Evolutionary conservation across 2,888 invertebrate species (phyloP).

Genomic region (Notodonta dromedarius): DNA sequence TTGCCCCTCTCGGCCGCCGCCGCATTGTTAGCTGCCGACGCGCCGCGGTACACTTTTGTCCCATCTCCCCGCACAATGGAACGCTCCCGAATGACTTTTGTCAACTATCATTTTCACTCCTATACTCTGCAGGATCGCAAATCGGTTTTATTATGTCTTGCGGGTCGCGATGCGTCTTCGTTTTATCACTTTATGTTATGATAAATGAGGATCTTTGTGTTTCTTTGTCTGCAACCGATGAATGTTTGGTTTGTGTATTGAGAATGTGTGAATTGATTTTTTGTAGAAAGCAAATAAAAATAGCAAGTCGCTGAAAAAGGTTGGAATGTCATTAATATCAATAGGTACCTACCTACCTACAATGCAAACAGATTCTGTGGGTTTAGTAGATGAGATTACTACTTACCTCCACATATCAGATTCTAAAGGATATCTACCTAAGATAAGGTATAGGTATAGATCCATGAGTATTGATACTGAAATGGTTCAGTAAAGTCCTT

Average conservation of each 20-base stretch:
- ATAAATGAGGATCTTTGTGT: conserved; percentile 70
- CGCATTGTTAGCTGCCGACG: conserved; percentile 75
- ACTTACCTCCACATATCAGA: too few relatives aligned
- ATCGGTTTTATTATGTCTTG: conserved; percentile 74
- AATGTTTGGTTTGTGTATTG: conserved; percentile 69
- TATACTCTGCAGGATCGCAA: conserved; percentile 61
- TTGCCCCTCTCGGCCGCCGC: conserved; percentile 76
- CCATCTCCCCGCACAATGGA: conserved; percentile 63
- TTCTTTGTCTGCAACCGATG: conserved; percentile 60
- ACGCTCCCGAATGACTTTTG: conserved; percentile 72
- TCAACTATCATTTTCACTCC: conserved; percentile 80
- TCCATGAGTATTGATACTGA: too few relatives aligned
- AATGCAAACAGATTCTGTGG: conserved; percentile 4
- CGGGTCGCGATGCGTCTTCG: conserved; percentile 59
- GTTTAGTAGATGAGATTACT: not conserved
- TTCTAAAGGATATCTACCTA: too few relatives aligned
- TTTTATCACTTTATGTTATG: conserved; percentile 65
- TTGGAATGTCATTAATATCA: conserved; percentile 20
- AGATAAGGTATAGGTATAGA: too few relatives aligned
- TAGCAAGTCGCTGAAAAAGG: conserved; percentile 29
- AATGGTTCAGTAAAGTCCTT: too few relatives aligned
- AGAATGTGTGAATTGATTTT: conserved; percentile 43
- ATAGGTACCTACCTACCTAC: not conserved
- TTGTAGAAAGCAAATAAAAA: conserved; percentile 64
- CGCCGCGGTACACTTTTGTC: conserved; percentile 66